These are phyloP conservation scores for Cyclophora punctaria DNA, from an alignment of 2,888 invertebrate species.

Conservation along the genomic window DNA sequence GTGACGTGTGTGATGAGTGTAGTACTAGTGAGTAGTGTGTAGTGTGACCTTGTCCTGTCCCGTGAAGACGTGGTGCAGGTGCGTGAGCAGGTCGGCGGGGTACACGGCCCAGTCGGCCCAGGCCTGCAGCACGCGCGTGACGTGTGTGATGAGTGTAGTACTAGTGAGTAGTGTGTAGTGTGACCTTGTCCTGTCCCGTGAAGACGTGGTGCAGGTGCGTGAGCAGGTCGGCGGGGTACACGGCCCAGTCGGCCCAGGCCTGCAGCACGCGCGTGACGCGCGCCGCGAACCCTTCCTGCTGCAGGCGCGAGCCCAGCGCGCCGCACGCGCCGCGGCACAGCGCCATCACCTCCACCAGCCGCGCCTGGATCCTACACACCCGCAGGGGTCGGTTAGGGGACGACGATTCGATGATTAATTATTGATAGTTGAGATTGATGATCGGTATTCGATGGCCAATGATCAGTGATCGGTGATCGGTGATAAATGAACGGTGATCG, in stretches of 20 bases:
- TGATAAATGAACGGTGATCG: no score
- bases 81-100: conserved; percentile 91
- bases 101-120: conserved; percentile 99
- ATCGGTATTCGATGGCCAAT: no score
- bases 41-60: conserved; percentile 81
- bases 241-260: conserved; percentile 98
- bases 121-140: conserved; percentile 91
- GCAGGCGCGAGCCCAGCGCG: conserved; percentile 84
- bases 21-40: conserved; percentile 65
- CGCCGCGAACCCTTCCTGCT: conserved; percentile 97
- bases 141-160: conserved; percentile 64
- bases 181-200: conserved; percentile 78
- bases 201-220: conserved; percentile 92
- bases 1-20: conserved; percentile 78
- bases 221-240: conserved; percentile 95
- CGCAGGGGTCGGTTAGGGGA: no score
- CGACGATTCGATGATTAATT: no score
- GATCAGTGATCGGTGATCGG: no score
- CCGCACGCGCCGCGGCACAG: conserved; percentile 82
- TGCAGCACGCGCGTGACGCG: conserved; percentile 91
- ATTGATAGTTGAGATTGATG: no score
- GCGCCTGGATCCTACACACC: conserved; percentile 84
- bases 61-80: conserved; percentile 91
- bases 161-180: no score
- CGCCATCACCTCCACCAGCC: conserved; percentile 69